Evolutionary conservation across 2,888 invertebrate species (phyloP).

Genomic region (Temnothorax unifasciatus): DNA sequence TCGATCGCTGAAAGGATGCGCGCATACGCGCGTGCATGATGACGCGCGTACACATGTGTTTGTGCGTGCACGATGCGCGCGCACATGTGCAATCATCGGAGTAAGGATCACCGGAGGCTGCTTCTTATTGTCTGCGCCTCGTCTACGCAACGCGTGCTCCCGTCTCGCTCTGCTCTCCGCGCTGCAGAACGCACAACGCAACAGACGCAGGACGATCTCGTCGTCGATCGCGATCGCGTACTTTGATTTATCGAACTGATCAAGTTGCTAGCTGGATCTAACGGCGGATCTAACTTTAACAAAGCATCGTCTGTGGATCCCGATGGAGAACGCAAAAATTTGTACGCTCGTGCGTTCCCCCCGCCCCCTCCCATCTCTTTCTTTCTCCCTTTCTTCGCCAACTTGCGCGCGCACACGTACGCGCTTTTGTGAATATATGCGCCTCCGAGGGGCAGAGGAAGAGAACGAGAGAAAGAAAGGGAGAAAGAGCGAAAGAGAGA

Average conservation of each 20-base stretch:
- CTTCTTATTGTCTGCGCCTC: constrained; percentile 76
- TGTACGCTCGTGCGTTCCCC: not conserved
- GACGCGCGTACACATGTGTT: not conserved
- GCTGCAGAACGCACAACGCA: not conserved
- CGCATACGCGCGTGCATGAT: not conserved
- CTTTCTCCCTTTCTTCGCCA: constrained; percentile 14
- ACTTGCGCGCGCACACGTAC: constrained; percentile 45
- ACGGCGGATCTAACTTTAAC: not conserved
- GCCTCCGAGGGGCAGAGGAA: constrained; percentile 13
- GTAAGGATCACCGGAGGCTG: constrained; percentile 75
- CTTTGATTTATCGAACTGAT: not conserved
- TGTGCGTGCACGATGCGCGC: constrained; percentile 38
- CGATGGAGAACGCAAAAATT: constrained; percentile 6
- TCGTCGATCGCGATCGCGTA: not conserved
- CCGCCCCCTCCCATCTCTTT: not conserved
- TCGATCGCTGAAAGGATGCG: constrained; percentile 40
- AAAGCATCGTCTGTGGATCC: not conserved
- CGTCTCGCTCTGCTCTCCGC: not conserved
- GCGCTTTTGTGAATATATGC: constrained; percentile 37
- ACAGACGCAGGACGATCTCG: not conserved
- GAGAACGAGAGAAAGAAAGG: constrained; percentile 45
- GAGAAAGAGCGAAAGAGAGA: constrained; percentile 33
- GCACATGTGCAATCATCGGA: constrained; percentile 58
- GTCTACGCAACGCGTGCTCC: constrained; percentile 70
- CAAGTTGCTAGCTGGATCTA: not conserved